phyloP scores from a whole-genome alignment of 92 coral and sea anemone genomes.

The Desmophyllum pertusum region DNA sequence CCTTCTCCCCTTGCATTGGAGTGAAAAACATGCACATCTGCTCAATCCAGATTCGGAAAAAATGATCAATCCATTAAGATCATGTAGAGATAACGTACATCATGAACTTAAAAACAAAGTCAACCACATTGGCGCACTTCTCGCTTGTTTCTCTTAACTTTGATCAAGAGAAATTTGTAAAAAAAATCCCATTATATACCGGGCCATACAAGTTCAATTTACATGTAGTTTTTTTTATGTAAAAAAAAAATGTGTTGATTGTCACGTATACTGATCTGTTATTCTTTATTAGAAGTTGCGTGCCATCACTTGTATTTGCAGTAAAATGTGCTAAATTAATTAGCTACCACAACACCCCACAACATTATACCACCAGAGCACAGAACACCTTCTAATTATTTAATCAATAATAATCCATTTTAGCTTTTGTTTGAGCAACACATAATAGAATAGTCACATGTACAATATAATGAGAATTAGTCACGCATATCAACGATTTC shows the following conservation, averaged over 20 bases:
- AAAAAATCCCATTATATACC: background rate
- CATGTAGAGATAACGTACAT: background rate
- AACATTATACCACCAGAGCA: background rate
- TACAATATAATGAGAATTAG: slow-evolving; percentile 34
- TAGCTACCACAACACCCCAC: background rate
- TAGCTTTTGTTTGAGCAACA: slow-evolving; percentile 28
- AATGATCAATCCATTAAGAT: background rate
- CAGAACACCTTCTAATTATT: background rate
- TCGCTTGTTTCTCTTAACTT: background rate
- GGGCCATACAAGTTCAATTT: background rate
- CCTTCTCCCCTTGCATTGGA: background rate
- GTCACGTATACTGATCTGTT: background rate
- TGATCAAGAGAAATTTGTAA: background rate
- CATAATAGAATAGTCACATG: slow-evolving; percentile 2
- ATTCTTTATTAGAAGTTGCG: background rate
- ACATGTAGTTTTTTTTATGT: too few relatives aligned
- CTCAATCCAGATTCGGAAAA: background rate
- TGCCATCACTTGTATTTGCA: background rate
- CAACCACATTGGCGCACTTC: background rate
- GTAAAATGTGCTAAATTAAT: background rate
- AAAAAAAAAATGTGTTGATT: too few relatives aligned
- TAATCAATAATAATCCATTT: slow-evolving; percentile 4
- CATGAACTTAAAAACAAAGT: background rate
- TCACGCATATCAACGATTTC: slow-evolving; percentile 36
- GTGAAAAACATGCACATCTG: background rate